Evolutionary conservation across 2,797 vertebrate genomes (phyloP).

Genomic region (Schizopygopsis malacanthus): DNA sequence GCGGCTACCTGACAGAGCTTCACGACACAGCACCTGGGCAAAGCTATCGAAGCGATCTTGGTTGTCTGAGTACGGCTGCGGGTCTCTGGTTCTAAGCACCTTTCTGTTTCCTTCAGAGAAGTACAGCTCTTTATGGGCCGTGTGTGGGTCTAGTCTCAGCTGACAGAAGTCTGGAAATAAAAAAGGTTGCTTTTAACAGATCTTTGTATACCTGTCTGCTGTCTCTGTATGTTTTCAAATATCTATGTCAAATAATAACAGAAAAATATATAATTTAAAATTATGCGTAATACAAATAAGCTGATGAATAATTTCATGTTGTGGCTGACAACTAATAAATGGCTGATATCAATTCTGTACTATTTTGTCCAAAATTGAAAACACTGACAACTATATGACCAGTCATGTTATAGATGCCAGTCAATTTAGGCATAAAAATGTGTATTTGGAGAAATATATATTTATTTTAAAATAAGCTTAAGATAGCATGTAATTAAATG

Average conservation of each 20-base stretch:
- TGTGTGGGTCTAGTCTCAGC: conserved; percentile 76
- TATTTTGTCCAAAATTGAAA: neutral
- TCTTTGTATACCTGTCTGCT: neutral
- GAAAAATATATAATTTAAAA: neutral
- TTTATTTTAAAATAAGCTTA: neutral
- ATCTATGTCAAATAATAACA: neutral
- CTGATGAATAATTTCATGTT: neutral
- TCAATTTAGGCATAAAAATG: neutral
- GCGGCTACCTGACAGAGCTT: conserved; percentile 78
- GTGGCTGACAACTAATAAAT: neutral
- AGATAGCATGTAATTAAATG: neutral
- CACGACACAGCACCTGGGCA: conserved; percentile 81
- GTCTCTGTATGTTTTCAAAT: neutral
- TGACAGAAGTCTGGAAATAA: conserved; percentile 78
- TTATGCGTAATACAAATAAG: neutral
- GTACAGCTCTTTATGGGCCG: conserved; percentile 82
- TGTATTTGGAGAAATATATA: neutral
- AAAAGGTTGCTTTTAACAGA: neutral
- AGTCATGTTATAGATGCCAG: neutral
- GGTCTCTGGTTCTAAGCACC: conserved; percentile 79
- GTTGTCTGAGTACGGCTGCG: conserved; percentile 78
- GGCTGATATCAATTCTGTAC: neutral
- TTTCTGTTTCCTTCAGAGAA: conserved; percentile 80
- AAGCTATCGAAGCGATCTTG: conserved; percentile 82
- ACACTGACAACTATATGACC: neutral